Conservation (phyloP, 2,113 vertebrate species). For the Seriola quinqueradiata region DNA sequence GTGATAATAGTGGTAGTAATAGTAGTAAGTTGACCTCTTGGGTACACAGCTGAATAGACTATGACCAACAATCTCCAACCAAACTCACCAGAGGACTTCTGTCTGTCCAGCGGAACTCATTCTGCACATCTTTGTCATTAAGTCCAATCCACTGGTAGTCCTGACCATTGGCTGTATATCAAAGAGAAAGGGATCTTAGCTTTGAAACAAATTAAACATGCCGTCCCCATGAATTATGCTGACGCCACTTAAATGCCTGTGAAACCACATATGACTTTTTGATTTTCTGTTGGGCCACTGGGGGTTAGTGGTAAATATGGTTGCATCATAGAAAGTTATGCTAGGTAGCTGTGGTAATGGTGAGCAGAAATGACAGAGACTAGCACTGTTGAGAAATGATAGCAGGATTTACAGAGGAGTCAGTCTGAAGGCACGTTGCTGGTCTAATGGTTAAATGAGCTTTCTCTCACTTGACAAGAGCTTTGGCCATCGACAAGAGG, state of each 20-base stretch:
- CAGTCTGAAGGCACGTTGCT: no score
- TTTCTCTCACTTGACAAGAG: no score
- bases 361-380: no score
- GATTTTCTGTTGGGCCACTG: no score
- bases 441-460: no score
- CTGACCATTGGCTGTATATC: slow-evolving; percentile 86
- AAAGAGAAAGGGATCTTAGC: slow-evolving; percentile 9
- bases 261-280: not conserved
- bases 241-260: not conserved
- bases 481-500: no score
- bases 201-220: not conserved
- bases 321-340: no score
- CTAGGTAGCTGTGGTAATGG: no score
- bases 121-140: slow-evolving; percentile 91
- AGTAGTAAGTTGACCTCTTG: not conserved
- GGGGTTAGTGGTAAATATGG: no score
- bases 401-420: no score
- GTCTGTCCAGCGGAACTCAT: slow-evolving; percentile 95
- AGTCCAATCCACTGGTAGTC: slow-evolving; percentile 98
- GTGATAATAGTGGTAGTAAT: not conserved
- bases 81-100: slow-evolving; percentile 90
- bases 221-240: not conserved
- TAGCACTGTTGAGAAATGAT: no score
- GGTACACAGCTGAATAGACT: not conserved
- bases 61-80: not conserved